Evolutionary conservation across 2,797 vertebrate genomes (phyloP), one percentile per base, ranked within the genome.

Genomic region (Pipistrellus nathusii): DNA sequence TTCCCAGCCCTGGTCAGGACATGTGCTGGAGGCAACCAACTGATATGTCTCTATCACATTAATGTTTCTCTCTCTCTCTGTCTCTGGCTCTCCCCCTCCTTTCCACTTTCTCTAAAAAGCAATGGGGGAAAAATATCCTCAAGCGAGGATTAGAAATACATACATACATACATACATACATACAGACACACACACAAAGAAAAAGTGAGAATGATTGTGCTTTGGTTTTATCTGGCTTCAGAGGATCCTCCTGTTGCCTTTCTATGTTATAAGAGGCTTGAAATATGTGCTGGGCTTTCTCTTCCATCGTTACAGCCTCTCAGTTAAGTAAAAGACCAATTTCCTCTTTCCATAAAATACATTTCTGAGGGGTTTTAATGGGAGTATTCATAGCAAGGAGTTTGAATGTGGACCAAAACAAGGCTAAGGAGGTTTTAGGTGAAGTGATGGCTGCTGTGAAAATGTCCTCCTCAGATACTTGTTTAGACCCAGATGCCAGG

Each of bases 221-320:
- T 81, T 94, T 80, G 66, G 87, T 76, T 93, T 86, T 53, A 6
- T 35, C 77, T 76, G 27, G 23, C 41, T 85, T 81, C 46, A 55
- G 55, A 30, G 4, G 44, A 86, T 83, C 78, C 64, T 89, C 44
- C 55, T 25, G 41, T 20, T 86, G 25, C 23, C 41, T 55, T 86
- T 35, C 76, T 51, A 48, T 4, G 51, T 77, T 27, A 4, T 23
- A 90, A 6, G 17, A 35, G 17, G 10, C 17, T 76, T 85, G 8
- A 90, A 75, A 25, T 62, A 76, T 9, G 46, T 72, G 9, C 30
- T 51, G 46, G 13, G 8, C n/a, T 81, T 62, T 72, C 32, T 77
- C 18, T 48, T 77, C 35, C 76, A 59, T 66, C 9, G 59, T 35
- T 23, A 48, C 4, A 85, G 78, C 11, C 15, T 73, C 25, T 77